Percentiles rank a stretch among this genome's conserved stretches.
Conservation (phyloP, 2,888 invertebrate species). For the Apocheima hispidaria region DNA sequence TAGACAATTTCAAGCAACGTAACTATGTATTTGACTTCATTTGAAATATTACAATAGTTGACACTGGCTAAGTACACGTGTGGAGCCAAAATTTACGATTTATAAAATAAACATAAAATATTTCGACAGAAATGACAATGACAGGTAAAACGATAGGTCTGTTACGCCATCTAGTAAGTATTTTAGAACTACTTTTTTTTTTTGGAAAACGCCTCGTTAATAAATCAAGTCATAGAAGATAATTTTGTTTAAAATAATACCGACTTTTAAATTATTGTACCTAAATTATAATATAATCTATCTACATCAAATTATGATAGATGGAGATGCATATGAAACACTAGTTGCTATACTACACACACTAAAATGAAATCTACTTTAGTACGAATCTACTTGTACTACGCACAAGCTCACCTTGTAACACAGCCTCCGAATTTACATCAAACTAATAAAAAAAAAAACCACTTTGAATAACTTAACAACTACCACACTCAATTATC, state of each 20-base stretch:
- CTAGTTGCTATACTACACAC: constrained; percentile 8
- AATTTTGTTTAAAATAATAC: neutral
- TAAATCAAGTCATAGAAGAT: neutral
- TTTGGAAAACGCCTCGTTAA: too few relatives aligned
- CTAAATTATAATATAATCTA: neutral
- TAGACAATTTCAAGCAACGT: too few relatives aligned
- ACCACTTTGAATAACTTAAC: neutral
- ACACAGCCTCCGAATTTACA: constrained; percentile 29
- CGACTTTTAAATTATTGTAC: neutral
- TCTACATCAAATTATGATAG: constrained; percentile 18
- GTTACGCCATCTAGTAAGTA: too few relatives aligned
- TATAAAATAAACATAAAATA: too few relatives aligned
- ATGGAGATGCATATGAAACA: constrained; percentile 12
- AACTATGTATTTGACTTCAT: too few relatives aligned
- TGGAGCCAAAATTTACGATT: too few relatives aligned
- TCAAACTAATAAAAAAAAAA: constrained; percentile 9
- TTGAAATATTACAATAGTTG: too few relatives aligned
- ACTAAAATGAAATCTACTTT: constrained; percentile 3
- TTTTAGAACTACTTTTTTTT: too few relatives aligned
- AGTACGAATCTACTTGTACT: neutral
- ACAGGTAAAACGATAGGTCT: too few relatives aligned
- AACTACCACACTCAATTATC: neutral
- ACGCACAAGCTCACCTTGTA: constrained; percentile 55
- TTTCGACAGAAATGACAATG: too few relatives aligned
- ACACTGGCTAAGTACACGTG: too few relatives aligned